Base-by-base conservation (phyloP, 2,888 invertebrate species). In the Disparrhopalites patrizii region DNA sequence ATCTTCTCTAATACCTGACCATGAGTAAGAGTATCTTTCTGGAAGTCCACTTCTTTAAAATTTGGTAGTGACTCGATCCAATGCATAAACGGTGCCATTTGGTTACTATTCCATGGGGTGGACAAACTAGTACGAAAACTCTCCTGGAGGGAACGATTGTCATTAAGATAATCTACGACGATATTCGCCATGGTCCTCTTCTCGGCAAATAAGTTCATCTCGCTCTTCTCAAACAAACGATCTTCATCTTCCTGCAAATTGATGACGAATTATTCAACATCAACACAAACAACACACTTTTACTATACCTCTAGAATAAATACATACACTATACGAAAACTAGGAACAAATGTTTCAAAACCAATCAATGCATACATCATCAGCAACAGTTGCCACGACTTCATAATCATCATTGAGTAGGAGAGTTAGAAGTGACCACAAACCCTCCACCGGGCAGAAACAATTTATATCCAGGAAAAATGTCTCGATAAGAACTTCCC, bases 211-310 rank as follows among this genome's bases (percentile, higher is more conserved):
- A 82, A 80, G 76, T 86, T 87, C 67, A 82, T 79, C 75, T 86
- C 86, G 68, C 85, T 85, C 75, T 84, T 83, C 71, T 87, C 86
- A 77, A 87, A 87, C 0, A 86, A 83, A 75, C 85, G 80, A 55
- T 81, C 82, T 82, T 84, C 80, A 51, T 80, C 78, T 67, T 72
- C 72, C 73, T 74, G 61, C 2, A 62, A 58, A 36, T 18, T 51
- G 18, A 61, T 18, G 57, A 38, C 2, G 27, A 40, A 33, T 23
- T 58, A 33, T 38, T 18, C 54, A 56, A 47, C 40, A 50, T 27
- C 28, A 36, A 31, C 43, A 57, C 36, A 52, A 56, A 43, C 62
- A n/a, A 61, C 36, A 5, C 28, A 58, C 31, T 54, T 20, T 10
- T n/a, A 38, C 1, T 52, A 38, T 28, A 18, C n/a, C n/a, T 54